phyloP scores from a whole-genome alignment of 2,113 vertebrate genomes.

The Pandion haliaetus region DNA sequence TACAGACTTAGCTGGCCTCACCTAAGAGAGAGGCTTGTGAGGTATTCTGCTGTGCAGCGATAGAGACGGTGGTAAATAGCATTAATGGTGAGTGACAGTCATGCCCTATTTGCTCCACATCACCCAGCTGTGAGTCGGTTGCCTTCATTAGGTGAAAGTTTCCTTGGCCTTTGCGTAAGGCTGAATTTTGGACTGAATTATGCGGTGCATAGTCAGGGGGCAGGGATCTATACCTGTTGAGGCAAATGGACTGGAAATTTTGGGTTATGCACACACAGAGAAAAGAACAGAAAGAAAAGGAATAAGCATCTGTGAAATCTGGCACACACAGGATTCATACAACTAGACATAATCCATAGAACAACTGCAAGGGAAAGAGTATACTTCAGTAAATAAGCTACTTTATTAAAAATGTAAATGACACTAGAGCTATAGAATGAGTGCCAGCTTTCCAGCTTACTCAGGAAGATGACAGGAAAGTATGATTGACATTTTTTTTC shows the following conservation, averaged over 20 bases:
- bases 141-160: neutral
- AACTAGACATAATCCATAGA: neutral
- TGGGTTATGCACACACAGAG: neutral
- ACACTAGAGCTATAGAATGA: neutral
- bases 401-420: constrained; percentile 55
- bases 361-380: neutral
- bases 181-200: neutral
- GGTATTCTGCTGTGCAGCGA: neutral
- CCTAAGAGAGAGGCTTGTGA: neutral
- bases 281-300: neutral
- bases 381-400: constrained; percentile 26
- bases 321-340: neutral
- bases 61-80: neutral
- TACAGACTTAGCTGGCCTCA: neutral
- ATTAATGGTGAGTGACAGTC: constrained; percentile 43
- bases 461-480: neutral
- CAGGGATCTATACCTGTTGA: neutral
- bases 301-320: constrained; percentile 2
- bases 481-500: neutral
- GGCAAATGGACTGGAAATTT: neutral
- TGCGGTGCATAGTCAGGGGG: neutral
- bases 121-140: neutral
- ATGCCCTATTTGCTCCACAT: neutral
- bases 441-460: neutral
- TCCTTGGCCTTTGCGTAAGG: neutral